Conservation (phyloP, 2,797 vertebrate genomes). For the Esox lucius region DNA sequence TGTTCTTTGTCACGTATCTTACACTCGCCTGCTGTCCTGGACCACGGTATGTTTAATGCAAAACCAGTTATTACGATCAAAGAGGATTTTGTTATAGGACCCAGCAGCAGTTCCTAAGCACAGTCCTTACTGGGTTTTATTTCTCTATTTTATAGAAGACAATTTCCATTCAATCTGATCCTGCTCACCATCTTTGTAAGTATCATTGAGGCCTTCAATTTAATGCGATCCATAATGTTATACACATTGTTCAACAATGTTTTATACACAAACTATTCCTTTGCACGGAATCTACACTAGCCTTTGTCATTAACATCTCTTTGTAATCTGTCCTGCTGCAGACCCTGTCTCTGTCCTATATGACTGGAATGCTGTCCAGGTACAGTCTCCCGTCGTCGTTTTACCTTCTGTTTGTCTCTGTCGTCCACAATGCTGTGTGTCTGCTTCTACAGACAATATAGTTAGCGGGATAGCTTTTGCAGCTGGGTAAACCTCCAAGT, state of each 20-base stretch:
- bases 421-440: conserved; percentile 12
- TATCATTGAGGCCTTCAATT: conserved; percentile 36
- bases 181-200: conserved; percentile 90
- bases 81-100: background rate
- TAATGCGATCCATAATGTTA: background rate
- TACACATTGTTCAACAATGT: background rate
- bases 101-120: background rate
- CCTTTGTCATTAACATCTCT: conserved; percentile 8
- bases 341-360: conserved; percentile 93
- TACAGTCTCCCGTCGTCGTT: conserved; percentile 52
- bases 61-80: background rate
- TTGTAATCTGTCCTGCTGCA: conserved; percentile 63
- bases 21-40: conserved; percentile 86
- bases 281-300: background rate
- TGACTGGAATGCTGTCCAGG: conserved; percentile 95
- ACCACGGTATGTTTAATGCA: conserved; percentile 75
- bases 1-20: conserved; percentile 91
- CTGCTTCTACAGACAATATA: conserved; percentile 14
- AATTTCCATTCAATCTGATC: conserved; percentile 93
- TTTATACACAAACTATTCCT: background rate
- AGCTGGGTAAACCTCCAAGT: conserved; percentile 16
- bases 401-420: conserved; percentile 1
- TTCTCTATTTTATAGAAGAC: conserved; percentile 74
- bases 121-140: conserved; percentile 10
- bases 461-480: conserved; percentile 18